Evolutionary conservation across 1,140 invertebrate species (phyloP).

Genomic region (Tetramorium parvispinum): DNA sequence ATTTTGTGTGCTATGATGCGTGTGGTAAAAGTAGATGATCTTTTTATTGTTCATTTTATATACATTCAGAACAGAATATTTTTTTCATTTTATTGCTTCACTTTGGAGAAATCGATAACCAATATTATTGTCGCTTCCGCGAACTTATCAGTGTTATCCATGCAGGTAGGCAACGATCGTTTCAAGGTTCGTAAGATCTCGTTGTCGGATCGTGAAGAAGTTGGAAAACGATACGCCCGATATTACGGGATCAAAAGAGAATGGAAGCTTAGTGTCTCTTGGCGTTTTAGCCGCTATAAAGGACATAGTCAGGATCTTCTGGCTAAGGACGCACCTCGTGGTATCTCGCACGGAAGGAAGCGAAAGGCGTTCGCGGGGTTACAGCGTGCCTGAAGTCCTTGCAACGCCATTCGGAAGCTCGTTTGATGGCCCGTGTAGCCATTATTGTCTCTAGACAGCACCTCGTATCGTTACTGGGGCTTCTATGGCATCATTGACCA

Average conservation of each 20-base stretch:
- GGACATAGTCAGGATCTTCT: conserved; percentile 64
- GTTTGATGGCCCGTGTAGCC: conserved; percentile 83
- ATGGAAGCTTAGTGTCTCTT: conserved; percentile 53
- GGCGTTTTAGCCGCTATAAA: conserved; percentile 79
- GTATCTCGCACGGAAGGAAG: conserved; percentile 68
- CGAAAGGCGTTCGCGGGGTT: conserved; percentile 65
- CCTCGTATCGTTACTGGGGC: conserved; percentile 63
- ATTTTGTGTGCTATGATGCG: conserved; percentile 69
- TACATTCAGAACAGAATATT: background rate
- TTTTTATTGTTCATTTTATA: conserved; percentile 1
- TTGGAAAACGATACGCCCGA: conserved; percentile 2
- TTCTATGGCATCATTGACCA: conserved; percentile 78
- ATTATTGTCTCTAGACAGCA: conserved; percentile 82
- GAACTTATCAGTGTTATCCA: conserved; percentile 5
- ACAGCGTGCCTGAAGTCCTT: conserved; percentile 76
- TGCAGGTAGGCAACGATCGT: background rate
- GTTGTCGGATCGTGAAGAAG: conserved; percentile 15
- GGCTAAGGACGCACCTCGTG: conserved; percentile 38
- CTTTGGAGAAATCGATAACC: background rate
- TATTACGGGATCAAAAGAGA: conserved; percentile 56
- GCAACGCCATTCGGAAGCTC: conserved; percentile 81
- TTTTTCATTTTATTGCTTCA: background rate
- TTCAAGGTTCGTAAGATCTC: conserved; percentile 3
- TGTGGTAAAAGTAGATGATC: background rate
- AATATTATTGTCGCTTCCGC: background rate